Percentiles rank a stretch among this genome's conserved stretches.
Conservation (phyloP, 2,888 invertebrate genomes). For the Drosophila pseudotakahashii region DNA sequence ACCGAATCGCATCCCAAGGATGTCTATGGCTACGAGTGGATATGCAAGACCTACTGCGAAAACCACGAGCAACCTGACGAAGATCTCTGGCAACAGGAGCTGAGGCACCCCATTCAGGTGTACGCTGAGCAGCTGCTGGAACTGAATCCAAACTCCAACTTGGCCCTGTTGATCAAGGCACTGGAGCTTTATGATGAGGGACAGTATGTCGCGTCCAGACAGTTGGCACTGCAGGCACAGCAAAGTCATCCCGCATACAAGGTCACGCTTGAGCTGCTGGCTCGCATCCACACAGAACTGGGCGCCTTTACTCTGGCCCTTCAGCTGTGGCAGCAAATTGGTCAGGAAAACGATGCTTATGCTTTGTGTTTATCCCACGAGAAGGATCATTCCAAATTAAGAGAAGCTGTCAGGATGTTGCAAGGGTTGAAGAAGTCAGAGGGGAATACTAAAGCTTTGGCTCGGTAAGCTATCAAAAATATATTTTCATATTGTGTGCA, state of each 20-base stretch:
- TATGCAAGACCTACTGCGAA: constrained; percentile 87
- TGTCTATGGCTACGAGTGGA: constrained; percentile 86
- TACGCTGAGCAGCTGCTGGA: constrained; percentile 86
- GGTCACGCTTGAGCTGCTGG: constrained; percentile 85
- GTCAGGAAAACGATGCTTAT: constrained; percentile 44
- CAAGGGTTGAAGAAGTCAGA: constrained; percentile 64
- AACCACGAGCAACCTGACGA: constrained; percentile 52
- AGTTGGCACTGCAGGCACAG: constrained; percentile 84
- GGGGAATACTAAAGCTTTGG: constrained; percentile 58
- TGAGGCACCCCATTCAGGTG: constrained; percentile 83
- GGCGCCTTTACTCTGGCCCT: constrained; percentile 85
- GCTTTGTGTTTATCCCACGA: constrained; percentile 78
- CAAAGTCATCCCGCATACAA: constrained; percentile 83
- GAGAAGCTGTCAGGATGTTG: constrained; percentile 84
- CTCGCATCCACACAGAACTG: constrained; percentile 85
- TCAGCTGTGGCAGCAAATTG: constrained; percentile 65
- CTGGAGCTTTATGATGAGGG: constrained; percentile 85
- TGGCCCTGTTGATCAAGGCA: constrained; percentile 87
- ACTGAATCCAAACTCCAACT: constrained; percentile 87
- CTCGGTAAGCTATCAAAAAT: constrained; percentile 61
- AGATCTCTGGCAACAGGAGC: constrained; percentile 50
- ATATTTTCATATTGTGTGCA: too few relatives aligned
- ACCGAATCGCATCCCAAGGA: constrained; percentile 85
- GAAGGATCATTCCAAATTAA: constrained; percentile 75
- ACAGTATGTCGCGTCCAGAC: constrained; percentile 86